These are phyloP conservation scores for Dasyornis broadbenti DNA, from an alignment of 2,113 vertebrate genomes.

Conservation along the genomic window DNA sequence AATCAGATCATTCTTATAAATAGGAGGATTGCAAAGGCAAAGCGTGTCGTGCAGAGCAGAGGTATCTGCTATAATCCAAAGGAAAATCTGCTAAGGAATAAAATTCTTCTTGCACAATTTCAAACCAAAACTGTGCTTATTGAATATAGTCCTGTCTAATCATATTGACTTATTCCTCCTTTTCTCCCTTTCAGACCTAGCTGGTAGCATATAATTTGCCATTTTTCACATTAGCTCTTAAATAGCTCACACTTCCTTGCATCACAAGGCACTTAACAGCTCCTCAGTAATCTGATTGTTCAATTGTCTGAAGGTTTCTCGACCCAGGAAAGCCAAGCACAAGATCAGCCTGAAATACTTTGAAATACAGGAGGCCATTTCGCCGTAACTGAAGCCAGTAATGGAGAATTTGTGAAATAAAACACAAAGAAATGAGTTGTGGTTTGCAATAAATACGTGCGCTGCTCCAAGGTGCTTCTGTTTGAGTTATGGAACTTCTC, in stretches of 20 bases:
- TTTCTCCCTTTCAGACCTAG: background rate
- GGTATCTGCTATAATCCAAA: background rate
- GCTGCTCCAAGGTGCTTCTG: background rate
- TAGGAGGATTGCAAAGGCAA: background rate
- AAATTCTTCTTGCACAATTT: background rate
- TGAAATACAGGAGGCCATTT: slow-evolving; percentile 31
- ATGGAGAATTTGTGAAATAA: slow-evolving; percentile 53
- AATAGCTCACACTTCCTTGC: background rate
- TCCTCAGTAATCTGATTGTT: slow-evolving; percentile 37
- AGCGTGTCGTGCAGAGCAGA: background rate
- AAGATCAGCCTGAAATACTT: background rate
- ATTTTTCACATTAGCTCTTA: slow-evolving; percentile 28
- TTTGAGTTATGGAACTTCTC: background rate
- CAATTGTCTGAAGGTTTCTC: slow-evolving; percentile 40
- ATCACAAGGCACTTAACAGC: background rate
- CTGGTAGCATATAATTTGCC: background rate
- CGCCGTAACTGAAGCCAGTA: background rate
- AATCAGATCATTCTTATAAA: background rate
- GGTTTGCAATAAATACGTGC: background rate
- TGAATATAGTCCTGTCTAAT: background rate
- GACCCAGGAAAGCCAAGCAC: background rate
- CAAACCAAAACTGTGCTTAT: background rate
- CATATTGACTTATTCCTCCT: slow-evolving; percentile 2
- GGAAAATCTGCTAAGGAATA: background rate
- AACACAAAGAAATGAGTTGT: background rate